Percentiles rank a stretch among this genome's conserved stretches.
phyloP scores from a whole-genome alignment of 53 echinoderm and acorn worm species.

The Hippasteria phrygiana region DNA sequence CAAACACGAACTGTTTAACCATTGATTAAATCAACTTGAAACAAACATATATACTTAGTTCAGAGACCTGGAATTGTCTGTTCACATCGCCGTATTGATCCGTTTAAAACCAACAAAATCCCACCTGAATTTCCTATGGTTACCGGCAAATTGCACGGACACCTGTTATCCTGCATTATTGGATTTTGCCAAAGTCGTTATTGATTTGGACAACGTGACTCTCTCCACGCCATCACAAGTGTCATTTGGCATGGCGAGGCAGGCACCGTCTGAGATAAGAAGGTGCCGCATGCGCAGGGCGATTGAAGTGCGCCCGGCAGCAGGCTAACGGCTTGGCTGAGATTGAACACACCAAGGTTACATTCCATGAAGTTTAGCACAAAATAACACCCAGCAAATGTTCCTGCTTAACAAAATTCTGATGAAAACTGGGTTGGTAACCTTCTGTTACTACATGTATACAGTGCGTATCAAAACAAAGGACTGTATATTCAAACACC shows the following conservation, averaged over 20 bases:
- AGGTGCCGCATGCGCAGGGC: too few species aligned
- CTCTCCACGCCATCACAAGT: conserved; percentile 10
- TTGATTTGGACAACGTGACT: neutral
- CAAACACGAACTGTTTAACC: neutral
- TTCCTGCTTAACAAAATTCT: too few species aligned
- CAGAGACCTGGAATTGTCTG: neutral
- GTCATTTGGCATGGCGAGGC: neutral
- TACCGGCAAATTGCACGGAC: neutral
- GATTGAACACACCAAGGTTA: too few species aligned
- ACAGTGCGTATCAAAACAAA: too few species aligned
- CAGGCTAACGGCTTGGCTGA: too few species aligned
- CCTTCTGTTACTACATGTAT: too few species aligned
- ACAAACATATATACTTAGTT: neutral
- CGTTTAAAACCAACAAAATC: conserved; percentile 10
- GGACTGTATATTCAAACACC: too few species aligned
- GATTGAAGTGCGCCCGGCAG: too few species aligned
- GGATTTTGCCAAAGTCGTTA: conserved; percentile 1
- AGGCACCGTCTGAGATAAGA: neutral
- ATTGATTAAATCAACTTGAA: neutral
- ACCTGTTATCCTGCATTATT: conserved; percentile 21
- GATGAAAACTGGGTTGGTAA: too few species aligned
- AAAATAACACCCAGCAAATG: too few species aligned
- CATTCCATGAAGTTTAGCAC: too few species aligned
- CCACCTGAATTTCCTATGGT: neutral
- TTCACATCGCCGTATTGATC: neutral